phyloP scores from a whole-genome alignment of 2,797 vertebrate genomes.

The Characodon lateralis region DNA sequence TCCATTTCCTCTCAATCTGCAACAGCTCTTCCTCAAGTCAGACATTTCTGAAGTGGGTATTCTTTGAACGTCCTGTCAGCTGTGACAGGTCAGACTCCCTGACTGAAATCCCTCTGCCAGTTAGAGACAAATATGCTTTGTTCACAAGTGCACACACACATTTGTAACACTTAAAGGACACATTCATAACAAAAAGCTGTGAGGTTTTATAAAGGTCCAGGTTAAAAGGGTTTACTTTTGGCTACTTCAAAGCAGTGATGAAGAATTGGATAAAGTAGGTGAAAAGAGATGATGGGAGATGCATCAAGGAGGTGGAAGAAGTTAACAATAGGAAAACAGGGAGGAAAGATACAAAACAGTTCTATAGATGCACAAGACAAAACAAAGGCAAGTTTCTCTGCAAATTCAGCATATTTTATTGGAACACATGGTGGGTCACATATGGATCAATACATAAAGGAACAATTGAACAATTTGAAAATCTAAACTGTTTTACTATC shows the following conservation, averaged over 20 bases:
- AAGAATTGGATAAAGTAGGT: conserved; percentile 41
- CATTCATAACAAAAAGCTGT: conserved; percentile 22
- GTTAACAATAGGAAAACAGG: conserved; percentile 26
- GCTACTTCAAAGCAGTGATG: conserved; percentile 61
- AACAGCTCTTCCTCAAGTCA: conserved; percentile 42
- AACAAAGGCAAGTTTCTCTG: background rate
- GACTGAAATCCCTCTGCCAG: conserved; percentile 38
- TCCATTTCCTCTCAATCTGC: conserved; percentile 39
- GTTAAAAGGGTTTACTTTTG: conserved; percentile 49
- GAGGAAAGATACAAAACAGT: background rate
- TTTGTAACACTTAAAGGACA: conserved; percentile 4
- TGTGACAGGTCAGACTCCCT: conserved; percentile 53
- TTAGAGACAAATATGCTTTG: conserved; percentile 46
- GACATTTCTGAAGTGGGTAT: conserved; percentile 45
- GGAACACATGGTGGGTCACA: background rate
- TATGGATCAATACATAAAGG: background rate
- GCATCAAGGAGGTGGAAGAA: background rate
- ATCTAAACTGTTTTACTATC: background rate
- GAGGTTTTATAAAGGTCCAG: conserved; percentile 29
- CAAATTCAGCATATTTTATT: background rate
- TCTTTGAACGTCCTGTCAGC: conserved; percentile 58
- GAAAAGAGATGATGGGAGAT: conserved; percentile 11
- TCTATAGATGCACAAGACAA: background rate
- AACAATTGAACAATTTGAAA: background rate
- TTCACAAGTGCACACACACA: conserved; percentile 14